Base-by-base conservation (phyloP, 2,888 invertebrate species). In the Lypha dubia region DNA sequence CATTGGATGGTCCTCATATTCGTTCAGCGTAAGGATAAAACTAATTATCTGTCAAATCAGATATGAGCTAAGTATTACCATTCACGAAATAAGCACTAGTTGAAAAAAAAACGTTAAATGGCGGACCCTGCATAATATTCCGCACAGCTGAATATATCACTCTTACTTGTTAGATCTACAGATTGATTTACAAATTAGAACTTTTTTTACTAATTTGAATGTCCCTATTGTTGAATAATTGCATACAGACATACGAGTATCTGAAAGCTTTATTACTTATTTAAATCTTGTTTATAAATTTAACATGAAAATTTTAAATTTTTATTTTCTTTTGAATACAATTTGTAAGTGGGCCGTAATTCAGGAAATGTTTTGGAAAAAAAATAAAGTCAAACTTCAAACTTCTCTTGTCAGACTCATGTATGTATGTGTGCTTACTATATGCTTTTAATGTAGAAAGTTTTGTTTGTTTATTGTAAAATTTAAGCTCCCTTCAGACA, bases 381-480 rank as follows among this genome's bases (percentile, higher is more conserved):
- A 13, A 73, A 73, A 28, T 15, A 20, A 46, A 49, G 35, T 17
- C n/a, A n/a, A 70, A 70, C 41, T 56, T 44, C 9, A n/a, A 71
- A 22, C 46, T 38, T 8, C 44, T 28, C n/a, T 62, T 17, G 9
- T 28, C n/a, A n/a, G n/a, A n/a, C n/a, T n/a, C n/a, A n/a, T n/a
- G n/a, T n/a, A n/a, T n/a, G n/a, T n/a, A n/a, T n/a, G n/a, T 58
- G 20, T 41, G 3, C 9, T 6, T 13, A 65, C 24, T n/a, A 28
- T 38, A 3, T 44, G n/a, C 32, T 32, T 53, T 56, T 44, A 4
- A 73, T 79, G 86, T 86, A 87, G 88, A 88, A 88, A 88, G 87
- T 88, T 85, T 83, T 35, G 58, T 60, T 75, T 73, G 73, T 74
- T 51, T 56, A 58, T 35, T 56, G 65, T 11, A 35, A n/a, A 15